A percentile compares a stretch with the other conserved stretches of the same genome.
Evolutionary conservation across 2,113 vertebrate genomes (phyloP).

Genomic region (Cyphomyrus plagiostoma): DNA sequence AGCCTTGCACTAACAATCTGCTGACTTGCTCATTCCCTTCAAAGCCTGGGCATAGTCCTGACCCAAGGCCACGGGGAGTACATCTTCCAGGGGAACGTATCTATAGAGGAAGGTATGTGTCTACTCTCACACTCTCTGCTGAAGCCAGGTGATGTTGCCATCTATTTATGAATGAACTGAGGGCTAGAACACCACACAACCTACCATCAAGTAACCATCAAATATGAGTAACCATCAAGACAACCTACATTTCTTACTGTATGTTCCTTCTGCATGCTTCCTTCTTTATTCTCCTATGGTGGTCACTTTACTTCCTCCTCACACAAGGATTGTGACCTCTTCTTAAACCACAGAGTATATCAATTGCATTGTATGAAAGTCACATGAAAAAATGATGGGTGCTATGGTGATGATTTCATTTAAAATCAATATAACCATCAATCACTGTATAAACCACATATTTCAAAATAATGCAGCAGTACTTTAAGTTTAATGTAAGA

Average conservation of each 20-base stretch:
- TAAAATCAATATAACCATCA: background rate
- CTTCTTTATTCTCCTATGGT: background rate
- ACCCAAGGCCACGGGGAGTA: conserved; percentile 78
- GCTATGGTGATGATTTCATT: background rate
- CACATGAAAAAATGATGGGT: background rate
- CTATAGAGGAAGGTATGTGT: conserved; percentile 82
- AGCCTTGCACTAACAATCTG: background rate
- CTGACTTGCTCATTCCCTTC: background rate
- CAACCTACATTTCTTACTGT: background rate
- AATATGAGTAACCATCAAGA: background rate
- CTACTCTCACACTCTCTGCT: background rate
- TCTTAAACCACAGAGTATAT: background rate
- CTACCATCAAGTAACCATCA: too few relatives aligned
- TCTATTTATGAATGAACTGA: background rate
- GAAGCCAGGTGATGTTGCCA: background rate
- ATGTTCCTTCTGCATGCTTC: background rate
- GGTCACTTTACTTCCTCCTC: background rate
- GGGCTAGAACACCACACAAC: background rate
- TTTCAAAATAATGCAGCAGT: background rate
- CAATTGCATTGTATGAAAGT: background rate
- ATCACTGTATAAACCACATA: background rate
- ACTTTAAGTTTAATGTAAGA: background rate
- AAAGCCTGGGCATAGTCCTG: conserved; percentile 80
- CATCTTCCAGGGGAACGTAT: conserved; percentile 82
- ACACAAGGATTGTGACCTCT: background rate